A percentile compares a stretch with the other conserved stretches of the same genome.
Conservation (phyloP, 2,888 invertebrate genomes). For the Pseudolycoriella hygida region DNA sequence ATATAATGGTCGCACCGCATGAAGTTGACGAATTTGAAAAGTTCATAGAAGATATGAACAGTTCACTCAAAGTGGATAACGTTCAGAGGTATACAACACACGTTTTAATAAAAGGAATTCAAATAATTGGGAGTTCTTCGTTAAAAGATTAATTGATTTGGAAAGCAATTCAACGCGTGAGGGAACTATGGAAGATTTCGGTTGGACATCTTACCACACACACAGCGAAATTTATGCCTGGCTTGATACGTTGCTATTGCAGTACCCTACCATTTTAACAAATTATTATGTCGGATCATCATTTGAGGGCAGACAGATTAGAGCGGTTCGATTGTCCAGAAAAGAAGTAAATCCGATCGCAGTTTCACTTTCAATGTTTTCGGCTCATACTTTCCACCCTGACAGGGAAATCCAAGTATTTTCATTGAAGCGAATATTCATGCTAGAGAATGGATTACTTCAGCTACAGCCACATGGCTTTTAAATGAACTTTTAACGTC, state of each 20-base stretch:
- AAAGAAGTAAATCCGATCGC: conserved; percentile 9
- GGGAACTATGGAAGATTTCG: background rate
- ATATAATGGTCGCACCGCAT: background rate
- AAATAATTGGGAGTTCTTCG: background rate
- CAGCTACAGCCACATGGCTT: conserved; percentile 49
- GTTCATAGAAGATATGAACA: background rate
- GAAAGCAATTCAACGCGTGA: too few relatives aligned
- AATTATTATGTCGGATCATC: conserved; percentile 21
- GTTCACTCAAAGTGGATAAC: background rate
- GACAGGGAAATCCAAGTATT: conserved; percentile 32
- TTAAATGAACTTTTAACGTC: conserved; percentile 50
- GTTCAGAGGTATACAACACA: background rate
- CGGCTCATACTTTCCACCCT: too few relatives aligned
- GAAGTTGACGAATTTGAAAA: background rate
- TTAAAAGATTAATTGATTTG: too few relatives aligned
- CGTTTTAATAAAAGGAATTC: background rate
- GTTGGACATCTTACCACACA: background rate
- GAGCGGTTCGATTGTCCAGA: conserved; percentile 19
- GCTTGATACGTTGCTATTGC: background rate
- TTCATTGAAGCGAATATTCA: conserved; percentile 49
- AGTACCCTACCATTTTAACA: background rate
- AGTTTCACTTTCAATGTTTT: too few relatives aligned
- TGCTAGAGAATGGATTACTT: conserved; percentile 55
- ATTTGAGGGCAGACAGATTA: conserved; percentile 30
- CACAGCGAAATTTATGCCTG: background rate